Conservation (phyloP, 2,888 invertebrate species). For the Conomelus anceps region DNA sequence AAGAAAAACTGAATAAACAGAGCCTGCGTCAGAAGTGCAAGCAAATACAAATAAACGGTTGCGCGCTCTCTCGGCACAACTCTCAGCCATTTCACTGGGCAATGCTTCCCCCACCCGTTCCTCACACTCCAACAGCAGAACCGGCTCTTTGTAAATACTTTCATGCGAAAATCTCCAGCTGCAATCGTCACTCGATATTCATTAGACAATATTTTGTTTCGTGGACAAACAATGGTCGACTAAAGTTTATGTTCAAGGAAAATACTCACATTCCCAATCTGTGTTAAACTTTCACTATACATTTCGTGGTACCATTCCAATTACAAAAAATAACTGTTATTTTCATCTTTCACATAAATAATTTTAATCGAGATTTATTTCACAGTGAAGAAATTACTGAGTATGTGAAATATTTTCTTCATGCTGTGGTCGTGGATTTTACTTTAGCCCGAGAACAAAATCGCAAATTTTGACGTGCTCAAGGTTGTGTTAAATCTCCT, state of each 20-base stretch:
- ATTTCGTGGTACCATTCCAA: not conserved
- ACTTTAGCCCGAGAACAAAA: too few relatives aligned
- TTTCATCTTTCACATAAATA: too few relatives aligned
- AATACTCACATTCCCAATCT: not conserved
- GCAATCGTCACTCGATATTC: not conserved
- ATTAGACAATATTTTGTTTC: not conserved
- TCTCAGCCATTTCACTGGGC: not conserved
- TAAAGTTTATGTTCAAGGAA: not conserved
- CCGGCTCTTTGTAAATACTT: not conserved
- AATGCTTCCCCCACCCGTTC: too few relatives aligned
- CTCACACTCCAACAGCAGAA: not conserved
- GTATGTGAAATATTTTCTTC: too few relatives aligned
- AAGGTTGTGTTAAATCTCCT: too few relatives aligned
- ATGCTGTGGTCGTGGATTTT: too few relatives aligned
- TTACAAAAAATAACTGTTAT: too few relatives aligned
- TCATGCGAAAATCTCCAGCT: not conserved
- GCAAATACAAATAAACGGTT: not conserved
- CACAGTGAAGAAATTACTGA: too few relatives aligned
- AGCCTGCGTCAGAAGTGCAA: not conserved
- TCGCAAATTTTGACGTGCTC: too few relatives aligned
- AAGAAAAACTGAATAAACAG: not conserved
- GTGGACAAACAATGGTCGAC: not conserved
- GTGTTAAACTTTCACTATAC: too few relatives aligned
- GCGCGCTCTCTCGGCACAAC: not conserved
- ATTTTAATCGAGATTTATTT: too few relatives aligned